A percentile compares a stretch with the other conserved stretches of the same genome.
These are phyloP conservation scores for Ophion ventricosus DNA, from an alignment of 2,888 invertebrate species.

Conservation along the genomic window DNA sequence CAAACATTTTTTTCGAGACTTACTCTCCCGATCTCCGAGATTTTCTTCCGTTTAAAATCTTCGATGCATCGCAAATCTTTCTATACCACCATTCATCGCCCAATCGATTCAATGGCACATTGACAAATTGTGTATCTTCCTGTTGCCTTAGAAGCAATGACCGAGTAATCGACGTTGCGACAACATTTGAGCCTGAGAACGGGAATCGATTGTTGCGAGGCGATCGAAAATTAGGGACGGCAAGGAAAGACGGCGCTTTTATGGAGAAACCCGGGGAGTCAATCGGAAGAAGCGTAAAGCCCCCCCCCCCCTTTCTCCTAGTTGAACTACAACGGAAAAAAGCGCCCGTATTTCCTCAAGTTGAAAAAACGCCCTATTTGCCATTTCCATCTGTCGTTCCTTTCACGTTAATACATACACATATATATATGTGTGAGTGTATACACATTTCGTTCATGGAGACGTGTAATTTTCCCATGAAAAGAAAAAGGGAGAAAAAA, in stretches of 20 bases:
- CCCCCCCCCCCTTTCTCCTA: neutral
- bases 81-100: neutral
- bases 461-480: constrained; percentile 24
- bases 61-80: neutral
- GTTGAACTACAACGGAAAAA: neutral
- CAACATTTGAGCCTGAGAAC: neutral
- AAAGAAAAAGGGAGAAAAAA: constrained; percentile 7
- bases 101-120: neutral
- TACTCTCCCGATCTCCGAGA: too few relatives aligned
- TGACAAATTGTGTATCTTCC: neutral
- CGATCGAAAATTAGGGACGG: neutral
- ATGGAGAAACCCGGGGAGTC: constrained; percentile 19
- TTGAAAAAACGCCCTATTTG: constrained; percentile 1
- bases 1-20: too few relatives aligned
- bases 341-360: neutral
- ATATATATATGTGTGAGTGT: neutral
- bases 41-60: neutral
- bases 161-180: constrained; percentile 23
- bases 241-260: constrained; percentile 1
- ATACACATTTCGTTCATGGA: neutral
- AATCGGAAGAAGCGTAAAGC: constrained; percentile 2
- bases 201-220: neutral
- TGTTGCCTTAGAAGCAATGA: neutral
- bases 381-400: constrained; percentile 21
- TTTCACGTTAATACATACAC: constrained; percentile 4